phyloP scores from a whole-genome alignment of 2,797 vertebrate genomes.

The Sciurus vulgaris region DNA sequence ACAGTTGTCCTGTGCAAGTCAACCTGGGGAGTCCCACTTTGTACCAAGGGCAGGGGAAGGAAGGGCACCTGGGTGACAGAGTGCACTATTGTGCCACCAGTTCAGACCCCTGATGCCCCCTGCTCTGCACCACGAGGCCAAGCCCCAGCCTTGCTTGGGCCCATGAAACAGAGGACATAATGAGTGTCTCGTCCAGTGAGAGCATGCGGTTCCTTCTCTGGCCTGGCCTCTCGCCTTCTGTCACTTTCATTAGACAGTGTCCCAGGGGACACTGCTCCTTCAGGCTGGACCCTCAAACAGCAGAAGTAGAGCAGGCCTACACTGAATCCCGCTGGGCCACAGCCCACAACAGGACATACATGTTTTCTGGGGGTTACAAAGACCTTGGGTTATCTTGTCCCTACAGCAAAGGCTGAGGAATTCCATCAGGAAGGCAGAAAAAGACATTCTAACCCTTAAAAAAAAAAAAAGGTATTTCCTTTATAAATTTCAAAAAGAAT shows the following conservation, averaged over 20 bases:
- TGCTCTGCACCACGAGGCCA: too few relatives aligned
- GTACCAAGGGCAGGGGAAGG: neutral
- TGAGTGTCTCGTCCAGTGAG: too few relatives aligned
- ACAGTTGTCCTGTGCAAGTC: accelerated
- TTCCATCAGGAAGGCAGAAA: neutral
- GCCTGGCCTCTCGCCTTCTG: neutral
- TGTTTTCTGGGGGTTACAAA: accelerated
- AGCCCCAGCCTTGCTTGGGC: neutral
- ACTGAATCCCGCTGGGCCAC: too few relatives aligned
- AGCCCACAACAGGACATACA: neutral
- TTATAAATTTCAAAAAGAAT: neutral
- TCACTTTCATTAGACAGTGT: neutral
- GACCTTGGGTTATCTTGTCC: neutral
- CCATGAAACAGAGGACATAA: too few relatives aligned
- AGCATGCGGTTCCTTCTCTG: too few relatives aligned
- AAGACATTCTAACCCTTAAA: accelerated
- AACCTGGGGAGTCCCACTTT: neutral
- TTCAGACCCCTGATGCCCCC: too few relatives aligned
- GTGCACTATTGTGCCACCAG: too few relatives aligned
- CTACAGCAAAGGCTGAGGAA: neutral
- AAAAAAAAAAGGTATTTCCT: neutral
- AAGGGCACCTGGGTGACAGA: too few relatives aligned
- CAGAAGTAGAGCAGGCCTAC: neutral
- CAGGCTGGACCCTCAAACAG: neutral
- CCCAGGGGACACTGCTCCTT: neutral